Conservation (phyloP, 2,113 vertebrate species). For the Macaca mulatta region DNA sequence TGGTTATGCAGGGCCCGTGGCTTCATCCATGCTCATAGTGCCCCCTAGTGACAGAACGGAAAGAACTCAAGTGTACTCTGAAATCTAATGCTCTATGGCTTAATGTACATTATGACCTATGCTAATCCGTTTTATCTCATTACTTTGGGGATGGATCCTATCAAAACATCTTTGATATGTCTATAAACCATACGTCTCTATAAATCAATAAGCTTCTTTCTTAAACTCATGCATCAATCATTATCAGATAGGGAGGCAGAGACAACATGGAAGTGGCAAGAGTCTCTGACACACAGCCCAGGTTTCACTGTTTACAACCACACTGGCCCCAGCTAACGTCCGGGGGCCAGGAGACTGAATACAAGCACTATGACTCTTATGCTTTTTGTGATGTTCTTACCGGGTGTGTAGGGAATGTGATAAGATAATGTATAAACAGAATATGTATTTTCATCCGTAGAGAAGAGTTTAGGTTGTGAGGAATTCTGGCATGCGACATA, state of each 20-base stretch:
- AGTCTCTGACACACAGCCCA: fast-evolving
- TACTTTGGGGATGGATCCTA: background rate
- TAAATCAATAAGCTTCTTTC: background rate
- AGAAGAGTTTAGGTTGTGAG: background rate
- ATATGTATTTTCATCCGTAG: background rate
- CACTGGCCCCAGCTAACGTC: fast-evolving
- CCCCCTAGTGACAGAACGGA: background rate
- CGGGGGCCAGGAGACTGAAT: background rate
- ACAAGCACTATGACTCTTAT: background rate
- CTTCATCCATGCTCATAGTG: background rate
- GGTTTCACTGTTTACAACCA: fast-evolving
- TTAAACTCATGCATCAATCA: background rate
- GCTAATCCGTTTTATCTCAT: background rate
- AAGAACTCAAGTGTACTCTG: background rate
- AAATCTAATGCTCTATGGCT: background rate
- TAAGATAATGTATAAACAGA: background rate
- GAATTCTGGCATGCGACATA: background rate
- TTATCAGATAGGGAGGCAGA: background rate
- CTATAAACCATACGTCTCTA: background rate
- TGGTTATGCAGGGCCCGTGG: background rate
- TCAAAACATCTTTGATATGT: background rate
- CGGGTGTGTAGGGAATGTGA: background rate
- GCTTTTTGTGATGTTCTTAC: background rate
- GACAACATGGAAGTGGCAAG: fast-evolving
- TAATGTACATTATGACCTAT: background rate